Base-by-base conservation (phyloP, 2,113 vertebrate genomes). In the Sturnira hondurensis region DNA sequence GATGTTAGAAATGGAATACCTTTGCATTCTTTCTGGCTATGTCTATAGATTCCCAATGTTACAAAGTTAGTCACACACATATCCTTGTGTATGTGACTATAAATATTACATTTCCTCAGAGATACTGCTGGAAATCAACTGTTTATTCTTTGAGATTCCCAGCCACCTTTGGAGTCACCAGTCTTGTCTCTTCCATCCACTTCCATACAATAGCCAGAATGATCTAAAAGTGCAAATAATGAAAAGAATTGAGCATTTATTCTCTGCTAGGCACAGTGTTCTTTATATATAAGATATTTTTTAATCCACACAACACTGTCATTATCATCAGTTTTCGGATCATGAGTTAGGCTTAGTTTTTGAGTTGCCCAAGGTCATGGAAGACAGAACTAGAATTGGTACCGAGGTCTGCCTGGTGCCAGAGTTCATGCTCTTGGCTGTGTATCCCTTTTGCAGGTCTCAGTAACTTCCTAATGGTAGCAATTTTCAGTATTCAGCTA, bases 201-300 rank as follows among this genome's bases (percentile, higher is more conserved):
- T 17, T 38, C 70, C 28, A 36, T 16, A 63, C 0, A 84, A n/a
- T 33, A 78, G 76, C 50, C 15, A 68, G 54, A 78, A 73, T 91
- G 63, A 87, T 73, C 61, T 96, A 84, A 56, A 94, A 84, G 74
- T 93, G 28, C 24, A 63, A 94, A 26, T 73, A 68, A 52, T 36
- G 81, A 63, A 5, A 83, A 92, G 26, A 78, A 63, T 15, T 26
- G 5, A 86, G 61, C n/a, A 70, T 16, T 58, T 61, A 47, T 31
- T 84, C 7, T 86, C 24, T 84, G 28, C 68, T 28, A 78, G 91
- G 36, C 38, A 78, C 24, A 58, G 24, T 70, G 24, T 74, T 80
- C 43, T 84, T 96, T 52, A 19, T 52, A 50, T 52, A 70, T 17
- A 94, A 65, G 28, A 26, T 43, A 16, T 13, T 47, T 73, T 61